Base-by-base conservation (phyloP, 2,888 invertebrate species). In the Nomada flava region DNA sequence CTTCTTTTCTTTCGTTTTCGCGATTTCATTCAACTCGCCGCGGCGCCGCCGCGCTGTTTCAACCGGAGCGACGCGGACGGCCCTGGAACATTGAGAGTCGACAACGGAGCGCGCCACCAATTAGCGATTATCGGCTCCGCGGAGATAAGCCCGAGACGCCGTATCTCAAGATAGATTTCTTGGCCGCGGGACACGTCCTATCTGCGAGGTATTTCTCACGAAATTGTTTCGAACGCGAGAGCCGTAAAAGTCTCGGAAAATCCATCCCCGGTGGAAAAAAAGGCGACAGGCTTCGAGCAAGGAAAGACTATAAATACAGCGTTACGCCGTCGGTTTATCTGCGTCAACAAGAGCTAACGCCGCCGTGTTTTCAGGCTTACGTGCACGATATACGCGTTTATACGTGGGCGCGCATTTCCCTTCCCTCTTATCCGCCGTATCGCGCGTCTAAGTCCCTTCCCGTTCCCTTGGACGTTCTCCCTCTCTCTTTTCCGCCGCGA, bases 301-400 rank as follows among this genome's bases (percentile, higher is more conserved):
- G 73, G 69, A 70, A 70, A 72, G 72, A 84, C 76, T 80, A 84
- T 86, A 88, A 87, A 87, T 87, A 87, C 67, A 84, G 73, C 86
- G 76, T 73, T 77, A 82, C 79, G 76, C 77, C 47, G 88, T 74
- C 79, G 80, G 84, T 82, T 87, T 86, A 84, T 88, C 82, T 79
- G 84, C 86, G 88, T 84, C 79, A 82, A 87, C 88, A 81, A 84
- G 78, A 77, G 83, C 85, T 80, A 83, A 81, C 84, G 81, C 79
- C 75, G 76, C 77, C 86, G 83, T 82, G 87, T 83, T 85, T 87
- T 80, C 87, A 83, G 80, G 76, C 87, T 86, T 83, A 81, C 83
- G 83, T 80, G 72, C 76, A 70, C 85, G 79, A 75, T 86, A 83
- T 77, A 86, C 80, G 74, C 83, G 83, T 83, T 82, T 79, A 76